A percentile compares a stretch with the other conserved stretches of the same genome.
These are phyloP conservation scores for Eurytemora carolleeae DNA, from an alignment of 1,140 invertebrate genomes.

Conservation along the genomic window DNA sequence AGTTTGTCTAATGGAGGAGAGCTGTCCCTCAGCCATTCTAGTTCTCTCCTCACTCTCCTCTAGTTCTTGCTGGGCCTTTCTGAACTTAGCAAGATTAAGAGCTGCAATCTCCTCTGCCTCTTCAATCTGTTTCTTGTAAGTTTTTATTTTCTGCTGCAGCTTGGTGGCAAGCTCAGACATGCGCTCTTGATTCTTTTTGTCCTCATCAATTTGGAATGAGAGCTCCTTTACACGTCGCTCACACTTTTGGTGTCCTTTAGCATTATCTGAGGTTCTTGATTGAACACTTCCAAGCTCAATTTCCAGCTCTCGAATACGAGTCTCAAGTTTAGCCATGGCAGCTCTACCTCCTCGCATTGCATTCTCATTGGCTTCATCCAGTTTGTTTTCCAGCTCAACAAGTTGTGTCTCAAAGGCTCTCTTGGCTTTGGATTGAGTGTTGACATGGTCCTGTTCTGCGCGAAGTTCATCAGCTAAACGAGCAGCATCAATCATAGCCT, in stretches of 20 bases:
- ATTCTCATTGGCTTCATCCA: slow-evolving; percentile 40
- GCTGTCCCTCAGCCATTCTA: slow-evolving; percentile 9
- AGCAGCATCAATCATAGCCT: slow-evolving; percentile 92
- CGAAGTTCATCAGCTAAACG: slow-evolving; percentile 91
- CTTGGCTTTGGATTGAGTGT: slow-evolving; percentile 91
- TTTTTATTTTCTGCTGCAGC: slow-evolving; percentile 14
- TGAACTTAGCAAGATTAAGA: too few species aligned
- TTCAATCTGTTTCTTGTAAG: too few species aligned
- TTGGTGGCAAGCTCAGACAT: slow-evolving; percentile 14
- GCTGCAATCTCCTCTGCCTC: too few species aligned
- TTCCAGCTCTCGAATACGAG: slow-evolving; percentile 82
- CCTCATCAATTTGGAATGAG: slow-evolving; percentile 17
- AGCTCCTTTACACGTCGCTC: slow-evolving; percentile 87
- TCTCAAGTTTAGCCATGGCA: slow-evolving; percentile 87
- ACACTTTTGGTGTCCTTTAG: slow-evolving; percentile 83
- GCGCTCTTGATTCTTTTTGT: slow-evolving; percentile 12
- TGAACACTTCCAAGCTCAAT: slow-evolving; percentile 94
- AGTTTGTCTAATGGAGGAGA: background rate
- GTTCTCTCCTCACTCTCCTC: slow-evolving; percentile 11
- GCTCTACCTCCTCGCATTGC: slow-evolving; percentile 96
- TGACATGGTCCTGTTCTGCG: slow-evolving; percentile 94
- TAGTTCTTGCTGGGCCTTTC: slow-evolving; percentile 14
- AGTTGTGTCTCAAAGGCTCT: slow-evolving; percentile 91
- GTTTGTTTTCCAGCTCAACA: slow-evolving; percentile 71
- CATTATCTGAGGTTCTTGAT: slow-evolving; percentile 85